Evolutionary conservation across 1,140 invertebrate genomes (phyloP), one percentile per base, ranked within the genome.

Genomic region (Bilobella aurantiaca): DNA sequence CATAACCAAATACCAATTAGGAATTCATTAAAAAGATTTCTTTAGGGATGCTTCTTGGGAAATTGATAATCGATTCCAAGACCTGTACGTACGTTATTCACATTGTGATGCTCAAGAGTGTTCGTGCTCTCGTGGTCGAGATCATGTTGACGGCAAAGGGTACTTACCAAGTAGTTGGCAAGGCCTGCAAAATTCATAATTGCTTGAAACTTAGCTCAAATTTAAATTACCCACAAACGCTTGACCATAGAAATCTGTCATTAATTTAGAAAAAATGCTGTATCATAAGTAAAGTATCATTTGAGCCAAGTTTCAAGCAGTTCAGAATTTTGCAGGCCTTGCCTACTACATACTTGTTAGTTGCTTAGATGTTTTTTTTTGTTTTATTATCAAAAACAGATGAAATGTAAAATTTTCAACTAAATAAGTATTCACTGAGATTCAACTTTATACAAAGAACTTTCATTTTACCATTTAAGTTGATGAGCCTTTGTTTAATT

Each of bases 21-120:
- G 25, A 29, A 37, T 1, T 31, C 42, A 14, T 23, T 28, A 42
- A 21, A 53, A 58, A 72, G 63, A 71, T 67, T 71, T 31, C 72
- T 37, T 30, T 59, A 85, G 83, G 73, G 85, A 87, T 79, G 85
- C 86, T 14, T 81, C 83, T 2, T 87, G 86, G 86, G 85, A 87
- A 75, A 74, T 80, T 3, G 84, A 82, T 58, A 81, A 85, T 76
- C 84, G 84, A 3, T 86, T 79, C 75, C 73, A 81, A 67, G 84
- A 86, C 60, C 75, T 86, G 34, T 74, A 82, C 0, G 79, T 82
- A 64, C 75, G 83, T 42, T 80, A 85, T 67, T 77, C 79, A 63
- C 73, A 75, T 16, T 87, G 85, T 75, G 81, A 84, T 76, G 80
- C 81, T 31, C 16, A 67, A n/a, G 68, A 63, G 0, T 87, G 85